Evolutionary conservation across 2,888 invertebrate species (phyloP), one percentile per base, ranked within the genome.

Genomic region (Drosophila fungiperda): DNA sequence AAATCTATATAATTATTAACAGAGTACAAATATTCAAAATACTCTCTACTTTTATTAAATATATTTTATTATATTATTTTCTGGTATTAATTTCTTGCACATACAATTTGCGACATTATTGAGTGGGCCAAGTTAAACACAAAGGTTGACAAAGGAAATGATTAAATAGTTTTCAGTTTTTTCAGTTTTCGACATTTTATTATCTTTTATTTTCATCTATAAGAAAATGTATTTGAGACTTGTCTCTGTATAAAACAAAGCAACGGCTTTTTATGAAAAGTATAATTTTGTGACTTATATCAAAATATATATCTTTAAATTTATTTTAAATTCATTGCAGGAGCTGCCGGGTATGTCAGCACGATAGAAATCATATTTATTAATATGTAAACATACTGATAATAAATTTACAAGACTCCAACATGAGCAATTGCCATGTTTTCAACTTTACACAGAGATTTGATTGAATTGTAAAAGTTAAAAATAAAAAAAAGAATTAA

Each of bases 291-390:
- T 17, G 17, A 38, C 38, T 17, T 38, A 38, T 38, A 38, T 17
- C 4, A 17, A 38, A 40, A n/a, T n/a, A n/a, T n/a, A n/a, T n/a
- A n/a, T 7, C 0, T 7, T 45, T 45, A 12, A 20, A 12, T 45
- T 20, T 20, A 45, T 20, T 20, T 20, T 3, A 20, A 45, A 7
- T 45, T 20, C 3, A 20, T 20, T 45, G 1, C 7, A 20, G 45
- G 0, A 8, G 12, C 7, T 3, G 1, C 20, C 20, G 20, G 7
- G 1, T 7, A 20, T 15, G 3, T 15, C 7, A 20, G 7, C 7
- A 20, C 6, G 11, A 42, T 1, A 2, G 0, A 3, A 6, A 20
- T 12, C n/a, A 1, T 20, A 12, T n/a, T 20, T 1, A 6, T 3
- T 12, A 11, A 42, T 11, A 12, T 7, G 11, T 6, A 6, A 11